A percentile compares a stretch with the other conserved stretches of the same genome.
Evolutionary conservation across 2,113 vertebrate genomes (phyloP).

Genomic region (Heteronetta atricapilla): DNA sequence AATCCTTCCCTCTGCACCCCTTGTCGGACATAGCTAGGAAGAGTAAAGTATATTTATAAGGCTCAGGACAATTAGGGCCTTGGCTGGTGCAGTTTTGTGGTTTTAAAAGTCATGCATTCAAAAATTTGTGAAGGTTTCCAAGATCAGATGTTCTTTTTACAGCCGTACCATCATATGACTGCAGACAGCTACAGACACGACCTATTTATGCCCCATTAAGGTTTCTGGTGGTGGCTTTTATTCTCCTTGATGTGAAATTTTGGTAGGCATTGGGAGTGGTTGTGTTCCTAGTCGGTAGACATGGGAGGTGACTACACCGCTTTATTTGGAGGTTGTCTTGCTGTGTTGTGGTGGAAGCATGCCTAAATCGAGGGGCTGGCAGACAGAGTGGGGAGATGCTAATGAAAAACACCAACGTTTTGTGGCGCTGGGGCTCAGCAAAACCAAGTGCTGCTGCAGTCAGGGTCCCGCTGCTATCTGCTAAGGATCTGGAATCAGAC

Average conservation of each 20-base stretch:
- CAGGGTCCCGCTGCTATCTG: not conserved
- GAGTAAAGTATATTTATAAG: not conserved
- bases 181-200: not conserved
- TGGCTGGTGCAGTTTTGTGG: not conserved
- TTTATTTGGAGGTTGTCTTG: not conserved
- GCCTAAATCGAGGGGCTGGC: not conserved
- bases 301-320: not conserved
- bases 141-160: not conserved
- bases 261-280: not conserved
- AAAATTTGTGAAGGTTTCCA: not conserved
- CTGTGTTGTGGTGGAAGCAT: rapidly evolving
- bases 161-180: not conserved
- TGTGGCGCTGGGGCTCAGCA: not conserved
- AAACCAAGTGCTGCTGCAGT: not conserved
- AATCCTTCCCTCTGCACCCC: not conserved
- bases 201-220: not conserved
- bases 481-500: not conserved
- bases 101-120: not conserved
- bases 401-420: not conserved
- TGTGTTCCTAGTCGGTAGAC: not conserved
- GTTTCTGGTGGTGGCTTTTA: not conserved
- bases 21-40: not conserved
- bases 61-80: not conserved
- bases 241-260: not conserved
- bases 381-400: not conserved